Evolutionary conservation across 2,113 vertebrate genomes (phyloP), one percentile per base, ranked within the genome.

Genomic region (Callithrix jacchus): DNA sequence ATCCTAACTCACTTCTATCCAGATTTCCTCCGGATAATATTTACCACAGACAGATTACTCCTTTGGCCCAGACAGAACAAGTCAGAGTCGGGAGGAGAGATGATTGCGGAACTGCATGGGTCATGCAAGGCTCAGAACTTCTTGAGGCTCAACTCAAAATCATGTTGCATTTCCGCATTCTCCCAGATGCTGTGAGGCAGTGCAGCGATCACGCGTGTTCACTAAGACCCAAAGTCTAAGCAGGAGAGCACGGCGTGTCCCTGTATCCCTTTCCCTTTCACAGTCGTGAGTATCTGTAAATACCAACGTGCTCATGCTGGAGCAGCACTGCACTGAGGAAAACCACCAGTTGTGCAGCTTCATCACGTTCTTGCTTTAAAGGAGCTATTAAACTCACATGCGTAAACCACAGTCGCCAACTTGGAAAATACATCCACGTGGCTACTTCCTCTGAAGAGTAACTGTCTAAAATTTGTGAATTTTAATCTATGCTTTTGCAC

Each of bases 251-350:
- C 8, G 4, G 5, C 5, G 35, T 20, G 0, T 13, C 47, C 2
- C 8, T 18, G 35, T 23, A 1, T 17, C 11, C 17, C 8, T 23
- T n/a, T 40, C 86, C 47, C 70, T n/a, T 52, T 73, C 18, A 8
- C 0, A 20, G 45, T 27, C 20, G 0, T 1, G 0, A 17, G 5
- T 0, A 0, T 21, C n/a, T 18, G 8, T 0, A 1, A 25, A 73
- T 4, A 8, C 37, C 0, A 0, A 23, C 1, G 12, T 0, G 64
- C 76, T 87, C 54, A 9, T 0, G 23, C 8, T 12, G 35, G 13
- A 66, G 40, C 89, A 37, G 21, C 52, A 7, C 32, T 27, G 17
- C 18, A 2, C 9, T 3, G 30, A 35, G 45, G 45, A 32, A 47
- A 45, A 27, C 23, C 0, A 11, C 0, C 0, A 6, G 0, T 8